Percentiles rank a stretch among this genome's conserved stretches.
These are phyloP conservation scores for Oncorhynchus gorbuscha DNA, from an alignment of 2,113 vertebrate species.

Conservation along the genomic window DNA sequence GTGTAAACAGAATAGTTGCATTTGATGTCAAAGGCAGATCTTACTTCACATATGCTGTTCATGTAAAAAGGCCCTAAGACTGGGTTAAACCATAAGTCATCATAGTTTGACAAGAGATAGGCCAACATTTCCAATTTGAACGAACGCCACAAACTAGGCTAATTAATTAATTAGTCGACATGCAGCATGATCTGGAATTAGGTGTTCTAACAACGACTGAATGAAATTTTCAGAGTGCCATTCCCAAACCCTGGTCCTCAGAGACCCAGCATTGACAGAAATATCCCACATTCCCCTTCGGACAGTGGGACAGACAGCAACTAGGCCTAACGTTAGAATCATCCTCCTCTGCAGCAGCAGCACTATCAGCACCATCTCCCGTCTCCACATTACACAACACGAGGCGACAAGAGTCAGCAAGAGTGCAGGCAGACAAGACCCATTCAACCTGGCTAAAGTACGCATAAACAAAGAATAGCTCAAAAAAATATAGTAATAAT, in stretches of 20 bases:
- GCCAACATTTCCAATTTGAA: neutral
- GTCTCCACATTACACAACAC: conserved; percentile 40
- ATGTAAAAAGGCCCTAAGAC: neutral
- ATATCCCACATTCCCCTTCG: conserved; percentile 50
- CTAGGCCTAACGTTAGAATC: conserved; percentile 65
- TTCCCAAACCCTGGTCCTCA: neutral
- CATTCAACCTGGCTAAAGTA: conserved; percentile 11
- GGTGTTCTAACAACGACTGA: neutral
- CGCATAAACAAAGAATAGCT: no score
- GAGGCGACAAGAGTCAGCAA: conserved; percentile 44
- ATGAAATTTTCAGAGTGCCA: neutral
- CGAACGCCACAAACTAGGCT: neutral
- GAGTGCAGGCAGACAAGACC: neutral
- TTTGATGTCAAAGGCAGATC: no score
- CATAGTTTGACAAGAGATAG: neutral
- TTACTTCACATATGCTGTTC: no score
- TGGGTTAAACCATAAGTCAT: neutral
- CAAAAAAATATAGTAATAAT: no score
- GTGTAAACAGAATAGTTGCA: no score
- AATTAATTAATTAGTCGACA: neutral
- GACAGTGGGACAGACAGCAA: conserved; percentile 47
- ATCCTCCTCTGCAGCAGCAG: conserved; percentile 47
- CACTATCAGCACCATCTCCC: conserved; percentile 43
- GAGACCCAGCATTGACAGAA: conserved; percentile 28
- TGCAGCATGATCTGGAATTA: neutral